phyloP scores from a whole-genome alignment of 2,797 vertebrate species.

The Anas capensis region DNA sequence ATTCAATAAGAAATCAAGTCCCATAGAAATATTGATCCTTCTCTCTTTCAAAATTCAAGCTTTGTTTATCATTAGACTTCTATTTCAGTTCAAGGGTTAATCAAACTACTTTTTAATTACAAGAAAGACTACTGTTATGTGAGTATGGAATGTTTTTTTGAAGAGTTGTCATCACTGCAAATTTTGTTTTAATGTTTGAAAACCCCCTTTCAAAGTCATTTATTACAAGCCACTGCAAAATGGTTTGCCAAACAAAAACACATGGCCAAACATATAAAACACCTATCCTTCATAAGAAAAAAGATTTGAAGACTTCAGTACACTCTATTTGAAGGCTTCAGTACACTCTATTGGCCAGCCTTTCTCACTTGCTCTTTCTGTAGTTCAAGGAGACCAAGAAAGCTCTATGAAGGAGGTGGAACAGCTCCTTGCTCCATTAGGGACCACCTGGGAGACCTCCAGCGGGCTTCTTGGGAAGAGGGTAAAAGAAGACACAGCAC shows the following conservation, averaged over 20 bases:
- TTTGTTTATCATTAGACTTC: neutral
- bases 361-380: neutral
- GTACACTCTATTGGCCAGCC: neutral
- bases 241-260: neutral
- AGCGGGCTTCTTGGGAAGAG: neutral
- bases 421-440: rapidly evolving
- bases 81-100: neutral
- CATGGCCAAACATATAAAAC: neutral
- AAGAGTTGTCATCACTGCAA: neutral
- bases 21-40: rapidly evolving
- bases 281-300: rapidly evolving
- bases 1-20: neutral
- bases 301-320: neutral
- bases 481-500: neutral
- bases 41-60: neutral
- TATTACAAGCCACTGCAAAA: neutral
- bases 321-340: neutral
- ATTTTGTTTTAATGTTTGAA: neutral
- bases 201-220: neutral
- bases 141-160: neutral
- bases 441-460: neutral
- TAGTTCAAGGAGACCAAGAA: neutral
- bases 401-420: neutral
- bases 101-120: neutral
- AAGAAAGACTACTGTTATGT: neutral